Evolutionary conservation across 2,888 invertebrate species (phyloP).

Genomic region (Deroplatys truncata): DNA sequence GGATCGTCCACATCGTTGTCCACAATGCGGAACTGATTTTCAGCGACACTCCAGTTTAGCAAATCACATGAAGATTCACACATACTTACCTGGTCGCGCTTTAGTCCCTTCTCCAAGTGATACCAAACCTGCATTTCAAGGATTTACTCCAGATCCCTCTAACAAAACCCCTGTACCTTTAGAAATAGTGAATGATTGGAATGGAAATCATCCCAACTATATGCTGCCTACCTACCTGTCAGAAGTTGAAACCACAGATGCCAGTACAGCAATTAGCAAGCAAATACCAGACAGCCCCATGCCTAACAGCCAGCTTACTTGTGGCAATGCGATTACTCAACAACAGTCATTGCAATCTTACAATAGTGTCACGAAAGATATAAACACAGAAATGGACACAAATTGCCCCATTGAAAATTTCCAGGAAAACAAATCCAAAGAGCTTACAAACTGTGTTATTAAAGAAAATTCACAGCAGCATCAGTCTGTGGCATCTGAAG

Average conservation of each 20-base stretch:
- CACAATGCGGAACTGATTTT: constrained; percentile 75
- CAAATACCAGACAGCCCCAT: neutral
- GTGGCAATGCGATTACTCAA: neutral
- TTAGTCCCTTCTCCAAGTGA: neutral
- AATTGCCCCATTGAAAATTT: neutral
- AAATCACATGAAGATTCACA: constrained; percentile 78
- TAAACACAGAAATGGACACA: neutral
- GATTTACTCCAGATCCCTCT: constrained; percentile 40
- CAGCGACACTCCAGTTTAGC: constrained; percentile 75
- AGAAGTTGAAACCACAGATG: too few relatives aligned
- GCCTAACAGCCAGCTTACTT: neutral
- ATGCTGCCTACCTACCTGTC: neutral
- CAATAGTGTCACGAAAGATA: too few relatives aligned
- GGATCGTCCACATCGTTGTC: constrained; percentile 63
- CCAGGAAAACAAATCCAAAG: too few relatives aligned
- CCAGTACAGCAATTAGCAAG: too few relatives aligned
- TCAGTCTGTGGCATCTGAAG: neutral
- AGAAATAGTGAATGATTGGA: neutral
- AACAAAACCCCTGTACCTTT: constrained; percentile 35
- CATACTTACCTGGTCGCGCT: constrained; percentile 60
- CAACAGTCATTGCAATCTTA: neutral
- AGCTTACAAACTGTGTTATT: neutral
- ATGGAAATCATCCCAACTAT: neutral
- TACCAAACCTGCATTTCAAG: constrained; percentile 53
- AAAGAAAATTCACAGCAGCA: neutral